A percentile compares a stretch with the other conserved stretches of the same genome.
Conservation (phyloP, 2,113 vertebrate species). For the Amblyornis subalaris region DNA sequence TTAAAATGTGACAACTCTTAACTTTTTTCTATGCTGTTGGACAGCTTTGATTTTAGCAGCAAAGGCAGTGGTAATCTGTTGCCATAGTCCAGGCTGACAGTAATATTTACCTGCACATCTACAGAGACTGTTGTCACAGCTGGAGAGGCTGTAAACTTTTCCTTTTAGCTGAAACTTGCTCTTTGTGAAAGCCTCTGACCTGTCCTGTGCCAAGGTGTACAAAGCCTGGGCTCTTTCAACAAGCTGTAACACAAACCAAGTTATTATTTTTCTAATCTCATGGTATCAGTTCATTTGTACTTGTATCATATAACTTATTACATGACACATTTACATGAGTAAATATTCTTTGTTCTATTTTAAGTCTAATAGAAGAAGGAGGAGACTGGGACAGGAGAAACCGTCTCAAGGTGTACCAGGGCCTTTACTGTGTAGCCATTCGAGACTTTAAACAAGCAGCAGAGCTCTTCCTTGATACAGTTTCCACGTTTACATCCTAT, state of each 20-base stretch:
- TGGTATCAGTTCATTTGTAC: not conserved
- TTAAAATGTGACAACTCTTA: not conserved
- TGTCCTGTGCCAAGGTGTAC: not conserved
- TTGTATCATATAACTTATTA: not conserved
- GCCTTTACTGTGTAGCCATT: slow-evolving; percentile 95
- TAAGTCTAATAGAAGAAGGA: slow-evolving; percentile 95
- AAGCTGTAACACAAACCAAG: not conserved
- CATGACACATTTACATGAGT: not conserved
- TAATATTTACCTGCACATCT: not conserved
- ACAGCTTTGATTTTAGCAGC: not conserved
- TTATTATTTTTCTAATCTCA: not conserved
- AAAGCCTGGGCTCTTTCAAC: not conserved
- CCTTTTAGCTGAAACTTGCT: not conserved
- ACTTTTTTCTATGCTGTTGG: not conserved
- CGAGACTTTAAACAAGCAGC: slow-evolving; percentile 97
- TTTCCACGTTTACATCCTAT: slow-evolving; percentile 98
- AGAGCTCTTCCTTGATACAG: slow-evolving; percentile 95
- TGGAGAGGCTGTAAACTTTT: not conserved
- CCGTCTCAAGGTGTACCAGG: slow-evolving; percentile 96
- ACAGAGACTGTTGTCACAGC: not conserved
- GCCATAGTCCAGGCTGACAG: not conserved
- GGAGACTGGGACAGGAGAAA: slow-evolving; percentile 98
- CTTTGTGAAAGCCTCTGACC: not conserved
- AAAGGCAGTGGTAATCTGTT: not conserved
- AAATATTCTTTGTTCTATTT: not conserved